Base-by-base conservation (phyloP, 2,888 invertebrate genomes). In the Prosapia bicincta region DNA sequence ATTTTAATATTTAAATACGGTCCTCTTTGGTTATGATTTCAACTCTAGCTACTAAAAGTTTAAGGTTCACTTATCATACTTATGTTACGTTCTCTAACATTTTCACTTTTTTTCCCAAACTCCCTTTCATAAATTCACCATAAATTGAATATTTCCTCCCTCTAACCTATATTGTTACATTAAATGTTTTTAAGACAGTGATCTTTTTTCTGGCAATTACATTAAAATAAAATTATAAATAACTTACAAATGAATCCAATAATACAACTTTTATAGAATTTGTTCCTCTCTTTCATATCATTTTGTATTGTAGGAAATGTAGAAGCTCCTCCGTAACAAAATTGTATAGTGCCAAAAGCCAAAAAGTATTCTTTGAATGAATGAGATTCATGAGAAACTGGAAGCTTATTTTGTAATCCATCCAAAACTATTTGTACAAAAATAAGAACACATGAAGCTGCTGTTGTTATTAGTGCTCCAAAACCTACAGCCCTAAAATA, bases 261-360 rank as follows among this genome's bases (percentile, higher is more conserved):
- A 25, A 88, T 82, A 25, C 92, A 86, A 77, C 91, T 89, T 78
- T 86, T 87, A n/a, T 89, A 86, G 83, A 93, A 93, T 81, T 91
- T 86, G 7, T 84, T 84, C 81, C 90, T 90, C 78, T 91, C 88
- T 24, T 84, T 85, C 93, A 93, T 93, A 81, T 93, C 93, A 80
- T 92, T 92, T 83, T 93, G 93, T 73, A 93, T 91, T 0, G 93
- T 93, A 2, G 93, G 93, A 84, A 93, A 93, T 1, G 91, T 89
- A 0, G 92, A 90, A 5, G 92, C 92, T 1, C 92, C 92, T 6
- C 92, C 92, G 82, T 91, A 92, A 0, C 92, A 88, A 83, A 92
- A 93, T 83, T 91, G 86, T 76, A 92, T 89, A 6, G 90, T 90
- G 7, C 92, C 92, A 81, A 92, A 90, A 0, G 92, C 89, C 28